These are phyloP conservation scores for Anas capensis DNA, from an alignment of 2,797 vertebrate genomes.

Conservation along the genomic window DNA sequence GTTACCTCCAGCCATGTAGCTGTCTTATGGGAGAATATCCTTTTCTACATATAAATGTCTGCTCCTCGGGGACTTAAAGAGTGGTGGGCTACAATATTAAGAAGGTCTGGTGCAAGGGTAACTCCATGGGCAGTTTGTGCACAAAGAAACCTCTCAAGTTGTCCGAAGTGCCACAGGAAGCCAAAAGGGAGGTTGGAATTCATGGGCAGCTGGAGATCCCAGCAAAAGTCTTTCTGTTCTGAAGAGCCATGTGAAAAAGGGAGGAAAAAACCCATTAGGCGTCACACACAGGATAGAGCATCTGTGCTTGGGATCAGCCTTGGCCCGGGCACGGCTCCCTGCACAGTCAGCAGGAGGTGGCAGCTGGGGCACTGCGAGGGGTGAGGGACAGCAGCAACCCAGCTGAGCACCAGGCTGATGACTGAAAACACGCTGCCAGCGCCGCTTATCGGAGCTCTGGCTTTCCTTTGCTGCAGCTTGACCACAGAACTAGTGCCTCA, in stretches of 20 bases:
- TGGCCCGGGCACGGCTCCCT: background rate
- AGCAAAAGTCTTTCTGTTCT: background rate
- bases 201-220: background rate
- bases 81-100: background rate
- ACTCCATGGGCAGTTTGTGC: background rate
- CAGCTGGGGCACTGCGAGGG: background rate
- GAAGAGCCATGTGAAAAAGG: background rate
- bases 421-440: background rate
- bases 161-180: background rate
- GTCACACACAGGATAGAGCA: background rate
- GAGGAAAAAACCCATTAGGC: background rate
- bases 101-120: background rate
- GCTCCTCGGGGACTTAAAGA: background rate
- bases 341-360: background rate
- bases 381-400: background rate
- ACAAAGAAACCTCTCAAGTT: background rate
- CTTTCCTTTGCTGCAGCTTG: background rate
- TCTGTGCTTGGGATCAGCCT: background rate
- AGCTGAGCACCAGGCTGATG: background rate
- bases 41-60: fast-evolving
- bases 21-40: background rate
- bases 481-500: background rate
- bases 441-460: background rate
- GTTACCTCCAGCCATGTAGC: background rate
- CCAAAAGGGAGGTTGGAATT: background rate